Evolutionary conservation across 2,797 vertebrate species (phyloP).

Genomic region (Semaprochilodus insignis): DNA sequence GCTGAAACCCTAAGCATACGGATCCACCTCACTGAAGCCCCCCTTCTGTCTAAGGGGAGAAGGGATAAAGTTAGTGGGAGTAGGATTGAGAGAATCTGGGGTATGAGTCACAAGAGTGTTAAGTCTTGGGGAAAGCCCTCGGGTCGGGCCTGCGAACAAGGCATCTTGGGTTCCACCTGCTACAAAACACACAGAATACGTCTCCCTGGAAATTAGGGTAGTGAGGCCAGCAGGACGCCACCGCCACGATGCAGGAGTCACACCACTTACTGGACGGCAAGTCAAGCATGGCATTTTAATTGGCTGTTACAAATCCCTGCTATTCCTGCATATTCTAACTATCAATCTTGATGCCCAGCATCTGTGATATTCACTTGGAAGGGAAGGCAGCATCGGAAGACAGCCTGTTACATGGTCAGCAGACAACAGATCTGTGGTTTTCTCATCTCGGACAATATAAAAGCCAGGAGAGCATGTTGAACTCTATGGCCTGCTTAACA

Average conservation of each 20-base stretch:
- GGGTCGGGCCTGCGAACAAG: neutral
- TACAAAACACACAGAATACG: neutral
- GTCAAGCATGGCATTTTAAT: constrained; percentile 29
- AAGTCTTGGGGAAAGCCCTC: constrained; percentile 2
- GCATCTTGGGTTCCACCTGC: neutral
- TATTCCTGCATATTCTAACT: neutral
- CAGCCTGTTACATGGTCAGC: neutral
- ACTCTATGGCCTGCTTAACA: no score
- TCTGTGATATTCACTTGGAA: neutral
- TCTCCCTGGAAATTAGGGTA: neutral
- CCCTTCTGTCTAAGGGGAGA: neutral
- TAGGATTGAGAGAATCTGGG: neutral
- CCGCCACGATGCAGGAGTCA: neutral
- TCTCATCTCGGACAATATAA: neutral
- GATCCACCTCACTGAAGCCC: neutral
- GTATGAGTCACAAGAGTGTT: constrained; percentile 10
- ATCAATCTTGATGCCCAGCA: neutral
- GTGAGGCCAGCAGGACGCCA: neutral
- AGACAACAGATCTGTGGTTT: neutral
- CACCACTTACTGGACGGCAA: neutral
- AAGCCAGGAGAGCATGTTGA: no score
- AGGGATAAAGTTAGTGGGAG: constrained; percentile 8
- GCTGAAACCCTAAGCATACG: neutral
- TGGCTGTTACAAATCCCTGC: neutral
- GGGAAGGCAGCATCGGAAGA: neutral